A percentile compares a stretch with the other conserved stretches of the same genome.
Conservation (phyloP, 2,797 vertebrate species). For the Brotula barbata region DNA sequence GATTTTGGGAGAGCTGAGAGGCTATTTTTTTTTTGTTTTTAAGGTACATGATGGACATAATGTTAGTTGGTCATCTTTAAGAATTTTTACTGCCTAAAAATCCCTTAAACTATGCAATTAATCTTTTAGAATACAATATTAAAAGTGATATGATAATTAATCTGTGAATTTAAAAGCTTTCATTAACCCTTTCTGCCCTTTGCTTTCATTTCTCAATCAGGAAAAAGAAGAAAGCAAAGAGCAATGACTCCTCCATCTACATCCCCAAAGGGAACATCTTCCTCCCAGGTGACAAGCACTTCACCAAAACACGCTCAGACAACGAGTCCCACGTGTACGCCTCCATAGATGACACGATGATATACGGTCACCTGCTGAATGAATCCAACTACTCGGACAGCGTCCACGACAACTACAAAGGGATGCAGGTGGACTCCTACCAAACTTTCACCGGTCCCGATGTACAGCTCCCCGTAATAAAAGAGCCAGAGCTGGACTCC, state of each 20-base stretch:
- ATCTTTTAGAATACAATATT: no score
- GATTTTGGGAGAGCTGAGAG: no score
- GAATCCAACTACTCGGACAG: slow-evolving; percentile 57
- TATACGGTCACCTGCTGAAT: slow-evolving; percentile 84
- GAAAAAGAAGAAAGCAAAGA: slow-evolving; percentile 76
- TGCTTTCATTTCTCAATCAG: slow-evolving; percentile 56
- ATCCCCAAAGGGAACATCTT: slow-evolving; percentile 82
- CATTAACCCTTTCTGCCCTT: no score
- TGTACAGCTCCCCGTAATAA: slow-evolving; percentile 57
- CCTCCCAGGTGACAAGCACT: slow-evolving; percentile 72
- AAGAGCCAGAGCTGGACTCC: slow-evolving; percentile 74
- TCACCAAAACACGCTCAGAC: slow-evolving; percentile 78
- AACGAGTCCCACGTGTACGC: slow-evolving; percentile 90
- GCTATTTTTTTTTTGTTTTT: no score
- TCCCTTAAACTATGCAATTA: no score
- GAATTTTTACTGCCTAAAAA: no score
- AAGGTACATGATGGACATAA: no score
- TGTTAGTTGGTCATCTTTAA: no score
- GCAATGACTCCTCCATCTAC: slow-evolving; percentile 80
- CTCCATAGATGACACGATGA: slow-evolving; percentile 87
- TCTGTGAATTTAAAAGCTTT: no score
- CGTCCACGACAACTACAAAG: slow-evolving; percentile 50
- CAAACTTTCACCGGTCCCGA: slow-evolving; percentile 83
- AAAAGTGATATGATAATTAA: no score
- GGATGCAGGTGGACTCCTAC: slow-evolving; percentile 84